Percentiles rank a stretch among this genome's conserved stretches.
These are phyloP conservation scores for Megastigmus dorsalis DNA, from an alignment of 2,888 invertebrate genomes.

Conservation along the genomic window DNA sequence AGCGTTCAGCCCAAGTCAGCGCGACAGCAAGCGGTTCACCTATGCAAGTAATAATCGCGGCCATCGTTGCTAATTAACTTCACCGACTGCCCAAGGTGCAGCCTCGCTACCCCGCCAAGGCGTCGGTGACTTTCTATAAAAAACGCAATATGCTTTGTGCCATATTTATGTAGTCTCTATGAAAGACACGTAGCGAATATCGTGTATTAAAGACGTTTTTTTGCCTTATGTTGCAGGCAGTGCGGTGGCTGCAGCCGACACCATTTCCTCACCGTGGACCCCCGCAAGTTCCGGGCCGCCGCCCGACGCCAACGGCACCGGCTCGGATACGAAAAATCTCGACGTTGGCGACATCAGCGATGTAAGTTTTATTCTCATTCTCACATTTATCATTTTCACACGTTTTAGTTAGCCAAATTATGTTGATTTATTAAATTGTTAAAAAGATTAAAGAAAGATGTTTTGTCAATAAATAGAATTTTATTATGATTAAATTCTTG, in stretches of 20 bases:
- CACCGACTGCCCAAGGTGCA: no score
- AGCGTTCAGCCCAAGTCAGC: no score
- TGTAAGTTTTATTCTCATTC: conserved; percentile 76
- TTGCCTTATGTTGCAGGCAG: conserved; percentile 76
- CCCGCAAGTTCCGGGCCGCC: conserved; percentile 89
- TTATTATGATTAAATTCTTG: no score
- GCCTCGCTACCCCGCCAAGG: no score
- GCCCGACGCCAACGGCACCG: conserved; percentile 94
- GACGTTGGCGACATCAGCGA: conserved; percentile 95
- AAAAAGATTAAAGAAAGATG: no score
- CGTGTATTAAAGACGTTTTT: conserved; percentile 43
- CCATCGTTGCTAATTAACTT: no score
- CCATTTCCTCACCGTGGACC: conserved; percentile 98
- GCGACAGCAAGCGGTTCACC: no score
- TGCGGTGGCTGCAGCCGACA: conserved; percentile 87
- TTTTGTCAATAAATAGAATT: no score
- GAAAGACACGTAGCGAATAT: neutral
- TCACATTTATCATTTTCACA: neutral
- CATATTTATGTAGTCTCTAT: neutral
- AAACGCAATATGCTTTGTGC: neutral
- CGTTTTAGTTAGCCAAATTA: no score
- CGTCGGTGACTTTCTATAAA: no score
- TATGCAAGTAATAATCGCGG: no score
- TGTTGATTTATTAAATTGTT: neutral
- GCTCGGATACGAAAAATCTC: conserved; percentile 92